Evolutionary conservation across 2,113 vertebrate genomes (phyloP), one percentile per base, ranked within the genome.

Genomic region (Corynorhinus townsendii): DNA sequence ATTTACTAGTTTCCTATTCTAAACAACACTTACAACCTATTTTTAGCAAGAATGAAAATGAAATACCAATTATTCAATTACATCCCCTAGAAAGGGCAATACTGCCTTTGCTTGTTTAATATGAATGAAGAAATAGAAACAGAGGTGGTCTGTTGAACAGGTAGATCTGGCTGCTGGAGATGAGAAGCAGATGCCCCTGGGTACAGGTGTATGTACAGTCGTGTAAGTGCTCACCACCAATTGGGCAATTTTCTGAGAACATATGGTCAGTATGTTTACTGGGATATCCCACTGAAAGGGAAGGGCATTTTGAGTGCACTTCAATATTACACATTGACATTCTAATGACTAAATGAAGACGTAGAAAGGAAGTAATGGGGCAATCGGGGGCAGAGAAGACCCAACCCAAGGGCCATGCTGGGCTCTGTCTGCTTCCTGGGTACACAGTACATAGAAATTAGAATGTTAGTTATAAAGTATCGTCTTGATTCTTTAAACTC

Each of bases 1-100:
- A 4, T 69, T 82, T 75, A 62, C 20, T 33, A 43, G 22, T 86
- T 56, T 86, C 15, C 49, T 93, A 47, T 90, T 91, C 49, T 73
- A 93, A 94, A 92, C 49, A 76, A 73, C 17, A 73, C 33, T 54
- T 96, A 77, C 7, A n/a, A 80, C 54, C 49, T 28, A 62, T 68
- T 94, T 94, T 94, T 83, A 64, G 1, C 9, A 79, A 75, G 40
- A 89, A 66, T 45, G 35, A 89, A 95, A 91, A 84, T 43, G n/a
- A 15, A 17, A 66, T 20, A 52, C 12, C 2, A 80, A 15, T 56
- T 94, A 66, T 38, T 75, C 47, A 56, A 6, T 49, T 19, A 62
- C 30, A 33, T 15, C 20, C 8, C 26, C 47, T 62, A 28, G 38
- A 75, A 66, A 30, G 76, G 73, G 49, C 73, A 69, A 76, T n/a